Conservation (phyloP, 2,113 vertebrate genomes). For the Haliaeetus leucogaster region DNA sequence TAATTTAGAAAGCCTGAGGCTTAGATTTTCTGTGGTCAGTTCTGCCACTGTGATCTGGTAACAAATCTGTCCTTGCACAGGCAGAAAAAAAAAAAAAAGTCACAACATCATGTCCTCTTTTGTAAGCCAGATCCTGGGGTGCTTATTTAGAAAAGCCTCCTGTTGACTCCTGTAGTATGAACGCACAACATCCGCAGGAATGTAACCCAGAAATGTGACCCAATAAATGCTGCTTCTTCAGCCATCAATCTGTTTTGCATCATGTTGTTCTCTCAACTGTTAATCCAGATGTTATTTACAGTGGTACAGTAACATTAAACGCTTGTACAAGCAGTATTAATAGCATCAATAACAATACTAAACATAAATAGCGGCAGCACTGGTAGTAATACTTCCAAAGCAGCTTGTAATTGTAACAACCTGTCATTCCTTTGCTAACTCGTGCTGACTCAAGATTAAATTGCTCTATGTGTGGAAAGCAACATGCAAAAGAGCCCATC, state of each 20-base stretch:
- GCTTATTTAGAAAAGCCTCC: conserved; percentile 23
- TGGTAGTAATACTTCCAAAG: conserved; percentile 61
- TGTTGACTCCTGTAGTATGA: background rate
- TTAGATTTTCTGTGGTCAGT: background rate
- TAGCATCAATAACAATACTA: conserved; percentile 56
- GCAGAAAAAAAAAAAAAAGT: background rate
- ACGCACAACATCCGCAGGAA: background rate
- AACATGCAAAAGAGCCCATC: conserved; percentile 59
- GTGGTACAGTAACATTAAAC: conserved; percentile 29
- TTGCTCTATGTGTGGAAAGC: conserved; percentile 52
- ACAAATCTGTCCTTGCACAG: conserved; percentile 6
- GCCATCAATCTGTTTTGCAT: conserved; percentile 42
- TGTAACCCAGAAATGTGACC: conserved; percentile 33
- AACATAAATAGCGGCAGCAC: conserved; percentile 52
- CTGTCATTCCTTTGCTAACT: conserved; percentile 65
- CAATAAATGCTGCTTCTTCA: background rate
- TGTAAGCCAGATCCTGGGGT: background rate
- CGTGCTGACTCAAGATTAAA: conserved; percentile 67
- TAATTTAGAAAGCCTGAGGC: background rate
- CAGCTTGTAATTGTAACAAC: conserved; percentile 66
- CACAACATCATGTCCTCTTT: background rate
- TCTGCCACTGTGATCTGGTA: conserved; percentile 7
- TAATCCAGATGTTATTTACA: conserved; percentile 69
- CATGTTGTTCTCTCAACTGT: conserved; percentile 36
- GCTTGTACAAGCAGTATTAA: conserved; percentile 61